A percentile compares a stretch with the other conserved stretches of the same genome.
These are phyloP conservation scores for Delphinus delphis DNA, from an alignment of 2,113 vertebrate species.

Conservation along the genomic window DNA sequence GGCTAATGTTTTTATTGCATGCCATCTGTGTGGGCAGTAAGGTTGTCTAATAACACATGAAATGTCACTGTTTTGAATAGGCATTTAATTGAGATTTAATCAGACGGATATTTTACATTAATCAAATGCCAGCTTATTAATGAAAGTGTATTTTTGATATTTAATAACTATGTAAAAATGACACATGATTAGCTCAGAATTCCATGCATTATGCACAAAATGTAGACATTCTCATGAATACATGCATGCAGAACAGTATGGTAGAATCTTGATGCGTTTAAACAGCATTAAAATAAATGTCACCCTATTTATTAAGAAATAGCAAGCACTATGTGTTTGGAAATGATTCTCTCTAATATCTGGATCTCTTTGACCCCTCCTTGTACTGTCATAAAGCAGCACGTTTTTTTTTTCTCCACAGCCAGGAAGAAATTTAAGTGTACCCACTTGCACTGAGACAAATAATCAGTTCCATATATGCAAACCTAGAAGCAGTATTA, in stretches of 20 bases:
- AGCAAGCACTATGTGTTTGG: background rate
- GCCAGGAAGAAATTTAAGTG: constrained; percentile 60
- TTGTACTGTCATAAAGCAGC: constrained; percentile 12
- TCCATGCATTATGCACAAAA: constrained; percentile 30
- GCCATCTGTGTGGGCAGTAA: constrained; percentile 80
- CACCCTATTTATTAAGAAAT: constrained; percentile 37
- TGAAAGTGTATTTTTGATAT: constrained; percentile 47
- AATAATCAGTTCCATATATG: constrained; percentile 50
- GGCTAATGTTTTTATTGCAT: constrained; percentile 75
- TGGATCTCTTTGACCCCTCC: constrained; percentile 41
- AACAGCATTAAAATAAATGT: constrained; percentile 60
- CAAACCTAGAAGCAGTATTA: constrained; percentile 48
- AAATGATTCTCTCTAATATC: constrained; percentile 36
- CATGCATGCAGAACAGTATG: background rate
- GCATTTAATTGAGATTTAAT: constrained; percentile 76
- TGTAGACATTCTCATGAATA: constrained; percentile 52
- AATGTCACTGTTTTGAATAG: constrained; percentile 73
- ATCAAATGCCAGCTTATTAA: constrained; percentile 71
- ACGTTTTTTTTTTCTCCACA: background rate
- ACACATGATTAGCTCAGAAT: constrained; percentile 28
- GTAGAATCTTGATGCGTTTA: constrained; percentile 40
- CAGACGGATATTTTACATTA: constrained; percentile 69
- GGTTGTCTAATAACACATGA: constrained; percentile 71
- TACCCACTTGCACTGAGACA: constrained; percentile 40
- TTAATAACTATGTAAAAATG: constrained; percentile 38